Percentiles rank a stretch among this genome's conserved stretches.
phyloP scores from a whole-genome alignment of 2,113 vertebrate species.

The Boleophthalmus pectinirostris region DNA sequence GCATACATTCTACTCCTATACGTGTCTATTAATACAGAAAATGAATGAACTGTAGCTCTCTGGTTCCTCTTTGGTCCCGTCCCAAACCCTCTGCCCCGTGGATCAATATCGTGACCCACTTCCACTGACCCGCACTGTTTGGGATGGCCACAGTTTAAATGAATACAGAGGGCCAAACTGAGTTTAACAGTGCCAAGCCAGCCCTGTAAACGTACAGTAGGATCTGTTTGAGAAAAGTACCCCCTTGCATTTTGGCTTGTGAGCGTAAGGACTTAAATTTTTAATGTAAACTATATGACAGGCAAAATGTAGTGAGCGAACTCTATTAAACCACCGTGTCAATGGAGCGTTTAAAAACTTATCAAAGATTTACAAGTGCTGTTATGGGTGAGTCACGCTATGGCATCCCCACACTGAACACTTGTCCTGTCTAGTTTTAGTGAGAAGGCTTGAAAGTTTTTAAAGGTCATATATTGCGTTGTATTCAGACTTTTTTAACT shows the following conservation, averaged over 20 bases:
- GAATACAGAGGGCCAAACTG: constrained; percentile 49
- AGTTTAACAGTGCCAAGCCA: constrained; percentile 20
- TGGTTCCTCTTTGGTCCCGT: not conserved
- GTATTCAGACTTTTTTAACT: not conserved
- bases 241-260: not conserved
- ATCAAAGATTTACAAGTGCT: constrained; percentile 1
- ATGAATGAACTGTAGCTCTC: not conserved
- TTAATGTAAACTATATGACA: constrained; percentile 4
- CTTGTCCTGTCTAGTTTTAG: not conserved
- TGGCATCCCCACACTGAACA: not conserved
- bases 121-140: constrained; percentile 43
- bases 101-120: constrained; percentile 69
- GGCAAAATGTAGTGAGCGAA: constrained; percentile 1
- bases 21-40: too few relatives aligned
- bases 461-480: not conserved
- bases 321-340: not conserved
- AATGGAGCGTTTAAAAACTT: constrained; percentile 6
- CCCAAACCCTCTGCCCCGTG: constrained; percentile 30
- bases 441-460: not conserved
- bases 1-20: too few relatives aligned
- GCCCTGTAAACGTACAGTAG: not conserved
- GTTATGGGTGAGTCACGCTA: not conserved
- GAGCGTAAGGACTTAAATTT: not conserved
- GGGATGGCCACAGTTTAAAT: constrained; percentile 41
- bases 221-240: not conserved